Evolutionary conservation across 1,140 invertebrate genomes (phyloP).

Genomic region (Theocolax elegans): DNA sequence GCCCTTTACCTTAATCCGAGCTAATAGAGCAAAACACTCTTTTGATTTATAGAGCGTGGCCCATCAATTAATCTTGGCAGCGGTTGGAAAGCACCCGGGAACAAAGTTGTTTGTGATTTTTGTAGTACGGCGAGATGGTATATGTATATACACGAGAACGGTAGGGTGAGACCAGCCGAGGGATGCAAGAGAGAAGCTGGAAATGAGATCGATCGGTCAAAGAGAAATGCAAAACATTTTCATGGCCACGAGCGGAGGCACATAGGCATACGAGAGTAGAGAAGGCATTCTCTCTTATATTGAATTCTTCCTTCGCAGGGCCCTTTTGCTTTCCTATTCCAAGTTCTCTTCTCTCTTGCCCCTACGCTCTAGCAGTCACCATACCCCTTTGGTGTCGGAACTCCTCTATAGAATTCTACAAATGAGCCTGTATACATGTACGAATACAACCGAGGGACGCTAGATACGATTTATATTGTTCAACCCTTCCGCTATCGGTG

Average conservation of each 20-base stretch:
- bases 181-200: background rate
- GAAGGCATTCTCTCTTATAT: constrained; percentile 33
- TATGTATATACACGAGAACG: background rate
- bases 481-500: constrained; percentile 43
- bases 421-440: constrained; percentile 35
- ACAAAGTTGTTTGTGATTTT: constrained; percentile 18
- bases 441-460: background rate
- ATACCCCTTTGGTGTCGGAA: background rate
- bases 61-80: constrained; percentile 4
- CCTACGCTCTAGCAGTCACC: background rate
- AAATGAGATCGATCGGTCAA: constrained; percentile 26
- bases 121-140: background rate
- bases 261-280: background rate
- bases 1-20: background rate
- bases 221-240: constrained; percentile 39
- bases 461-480: constrained; percentile 47
- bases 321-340: constrained; percentile 19
- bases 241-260: constrained; percentile 21
- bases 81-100: background rate
- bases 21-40: constrained; percentile 4
- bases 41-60: constrained; percentile 3
- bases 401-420: constrained; percentile 20
- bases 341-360: background rate
- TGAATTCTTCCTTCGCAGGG: constrained; percentile 37
- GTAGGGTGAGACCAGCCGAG: background rate